Evolutionary conservation across 1,140 invertebrate genomes (phyloP), one percentile per base, ranked within the genome.

Genomic region (Kradibia gibbosae): DNA sequence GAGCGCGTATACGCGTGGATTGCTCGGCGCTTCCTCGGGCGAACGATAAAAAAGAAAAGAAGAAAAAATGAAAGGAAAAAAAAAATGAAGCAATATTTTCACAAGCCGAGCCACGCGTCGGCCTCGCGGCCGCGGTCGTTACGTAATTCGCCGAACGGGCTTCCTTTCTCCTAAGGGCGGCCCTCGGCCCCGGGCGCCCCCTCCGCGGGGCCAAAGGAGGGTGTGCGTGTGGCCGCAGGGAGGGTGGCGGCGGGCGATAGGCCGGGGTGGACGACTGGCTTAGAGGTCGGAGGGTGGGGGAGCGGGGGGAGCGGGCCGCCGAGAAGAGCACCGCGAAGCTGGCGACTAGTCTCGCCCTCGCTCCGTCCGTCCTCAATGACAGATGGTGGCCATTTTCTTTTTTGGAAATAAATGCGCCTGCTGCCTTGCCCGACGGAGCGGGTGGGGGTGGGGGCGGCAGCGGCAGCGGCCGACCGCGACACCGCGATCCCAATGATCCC

Each of bases 351-450:
- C 7, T 15, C 22, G n/a, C 1, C 39, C 70, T n/a, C 42, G n/a
- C 57, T 3, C 50, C 45, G 36, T 31, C 31, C 36, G 31, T 60
- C 8, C 22, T 25, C 45, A 48, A 48, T 25, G 70, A 71, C 77
- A 78, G 77, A 67, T 55, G 65, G 48, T 42, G 20, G 77, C 77
- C 77, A 78, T 78, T 78, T 78, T 78, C 42, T 70, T n/a, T 78
- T 42, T 55, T 0, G 8, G 48, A 62, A 36, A 36, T 22, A 74
- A 57, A 4, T 4, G 67, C n/a, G 39, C 11, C 3, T 22, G 60
- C 31, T 20, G 31, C 62, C 7, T 28, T 17, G 62, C 50, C 22
- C 42, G 3, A 53, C 50, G 13, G 50, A 53, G 15, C 50, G 50
- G 45, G 45, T 48, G 45, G 45, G 8, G 45, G 45, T 48, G 45